Percentiles rank a stretch among this genome's conserved stretches.
phyloP scores from a whole-genome alignment of 2,888 invertebrate species.

The Caenorhabditis angaria region DNA sequence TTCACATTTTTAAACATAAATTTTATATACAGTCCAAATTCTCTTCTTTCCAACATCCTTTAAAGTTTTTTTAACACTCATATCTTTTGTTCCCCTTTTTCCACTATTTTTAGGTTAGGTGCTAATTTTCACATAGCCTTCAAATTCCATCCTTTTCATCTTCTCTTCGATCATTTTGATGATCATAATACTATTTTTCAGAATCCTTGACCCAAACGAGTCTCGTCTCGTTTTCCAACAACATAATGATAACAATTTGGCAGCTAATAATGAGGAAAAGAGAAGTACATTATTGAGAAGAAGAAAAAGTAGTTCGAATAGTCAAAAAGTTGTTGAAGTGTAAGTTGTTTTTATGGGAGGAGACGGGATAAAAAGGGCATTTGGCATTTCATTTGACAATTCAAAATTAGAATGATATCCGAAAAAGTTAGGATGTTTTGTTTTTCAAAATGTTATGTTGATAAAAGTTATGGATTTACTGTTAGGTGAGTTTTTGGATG shows the following conservation, averaged over 20 bases:
- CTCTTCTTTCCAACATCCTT: not conserved
- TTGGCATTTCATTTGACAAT: not conserved
- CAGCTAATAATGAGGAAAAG: conserved; percentile 20
- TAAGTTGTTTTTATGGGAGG: not conserved
- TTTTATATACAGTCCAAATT: not conserved
- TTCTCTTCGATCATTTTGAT: not conserved
- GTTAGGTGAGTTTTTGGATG: not conserved
- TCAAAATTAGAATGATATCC: not conserved
- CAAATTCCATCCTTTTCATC: not conserved
- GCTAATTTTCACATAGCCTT: conserved; percentile 2
- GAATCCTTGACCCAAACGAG: conserved; percentile 41
- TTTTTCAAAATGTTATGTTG: not conserved
- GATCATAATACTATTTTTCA: too few relatives aligned
- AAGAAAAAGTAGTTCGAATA: conserved; percentile 9
- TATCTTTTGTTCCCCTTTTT: too few relatives aligned
- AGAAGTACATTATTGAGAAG: conserved; percentile 27
- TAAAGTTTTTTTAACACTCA: not conserved
- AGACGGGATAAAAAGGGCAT: not conserved
- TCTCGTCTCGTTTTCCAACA: conserved; percentile 37
- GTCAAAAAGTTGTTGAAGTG: not conserved
- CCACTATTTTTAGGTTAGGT: not conserved
- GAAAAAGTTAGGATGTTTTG: conserved; percentile 3
- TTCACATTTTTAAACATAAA: not conserved
- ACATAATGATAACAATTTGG: conserved; percentile 17
- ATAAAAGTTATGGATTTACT: not conserved